phyloP scores from a whole-genome alignment of 2,113 vertebrate species.

The Ploceus nigricollis region DNA sequence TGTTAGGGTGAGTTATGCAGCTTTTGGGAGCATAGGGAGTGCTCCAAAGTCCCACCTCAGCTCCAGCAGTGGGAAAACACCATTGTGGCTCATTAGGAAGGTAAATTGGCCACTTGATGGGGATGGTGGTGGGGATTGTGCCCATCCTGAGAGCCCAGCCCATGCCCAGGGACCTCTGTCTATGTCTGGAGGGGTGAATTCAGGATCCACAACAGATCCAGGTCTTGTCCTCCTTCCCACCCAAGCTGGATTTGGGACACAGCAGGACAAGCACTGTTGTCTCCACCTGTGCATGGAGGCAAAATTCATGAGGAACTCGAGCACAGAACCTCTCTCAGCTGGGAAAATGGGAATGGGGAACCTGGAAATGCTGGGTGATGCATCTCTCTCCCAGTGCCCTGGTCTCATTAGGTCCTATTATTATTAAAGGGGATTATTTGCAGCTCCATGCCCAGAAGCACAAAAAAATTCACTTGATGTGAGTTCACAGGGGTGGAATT shows the following conservation, averaged over 20 bases:
- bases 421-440: background rate
- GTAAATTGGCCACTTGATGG: background rate
- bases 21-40: background rate
- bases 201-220: background rate
- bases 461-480: rapidly evolving
- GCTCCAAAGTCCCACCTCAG: background rate
- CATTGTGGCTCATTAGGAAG: rapidly evolving
- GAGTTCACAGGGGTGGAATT: background rate
- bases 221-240: background rate
- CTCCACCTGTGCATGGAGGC: background rate
- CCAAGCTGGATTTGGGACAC: background rate
- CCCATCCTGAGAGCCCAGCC: background rate
- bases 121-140: rapidly evolving
- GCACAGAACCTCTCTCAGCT: rapidly evolving
- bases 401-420: background rate
- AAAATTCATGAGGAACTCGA: rapidly evolving
- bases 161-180: background rate
- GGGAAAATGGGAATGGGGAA: background rate
- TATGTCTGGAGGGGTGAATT: rapidly evolving
- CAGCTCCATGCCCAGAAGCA: background rate
- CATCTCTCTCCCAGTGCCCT: background rate
- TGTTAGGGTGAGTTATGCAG: rapidly evolving
- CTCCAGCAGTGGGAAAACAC: background rate
- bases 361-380: background rate
- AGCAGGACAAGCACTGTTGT: rapidly evolving